phyloP scores from a whole-genome alignment of 30 jellyfish, hydroid and myxozoan genomes.

The Sanderia malayensis region DNA sequence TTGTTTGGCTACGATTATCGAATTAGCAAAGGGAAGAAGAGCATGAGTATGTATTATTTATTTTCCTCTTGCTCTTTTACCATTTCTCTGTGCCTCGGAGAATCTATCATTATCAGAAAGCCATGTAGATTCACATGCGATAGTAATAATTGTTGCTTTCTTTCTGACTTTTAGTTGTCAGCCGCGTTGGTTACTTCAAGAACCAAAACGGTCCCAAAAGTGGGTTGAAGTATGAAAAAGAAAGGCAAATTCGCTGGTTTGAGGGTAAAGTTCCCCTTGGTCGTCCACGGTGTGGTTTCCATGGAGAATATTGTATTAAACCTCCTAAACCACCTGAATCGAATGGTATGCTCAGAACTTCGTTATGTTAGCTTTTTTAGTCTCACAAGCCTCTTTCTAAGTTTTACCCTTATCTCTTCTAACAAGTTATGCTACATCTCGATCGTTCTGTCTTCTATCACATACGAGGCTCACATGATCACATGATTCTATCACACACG shows the following conservation, averaged over 20 bases:
- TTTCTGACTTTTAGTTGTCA: constrained; percentile 7
- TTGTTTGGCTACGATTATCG: constrained; percentile 14
- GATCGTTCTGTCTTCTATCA: too few species aligned
- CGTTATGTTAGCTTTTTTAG: too few species aligned
- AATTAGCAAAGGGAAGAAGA: neutral
- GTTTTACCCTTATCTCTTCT: too few species aligned
- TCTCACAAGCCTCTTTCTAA: too few species aligned
- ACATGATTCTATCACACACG: too few species aligned
- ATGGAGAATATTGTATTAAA: constrained; percentile 15
- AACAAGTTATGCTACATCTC: too few species aligned
- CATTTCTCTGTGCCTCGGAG: too few species aligned
- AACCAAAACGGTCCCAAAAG: neutral
- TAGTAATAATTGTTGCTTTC: too few species aligned
- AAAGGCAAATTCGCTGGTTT: constrained; percentile 23
- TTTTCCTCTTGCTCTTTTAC: too few species aligned
- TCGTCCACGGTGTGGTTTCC: constrained; percentile 52
- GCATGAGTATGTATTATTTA: constrained; percentile 33
- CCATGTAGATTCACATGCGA: too few species aligned
- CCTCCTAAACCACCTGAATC: neutral
- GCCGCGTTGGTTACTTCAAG: constrained; percentile 31
- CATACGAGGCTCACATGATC: too few species aligned
- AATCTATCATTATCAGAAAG: too few species aligned
- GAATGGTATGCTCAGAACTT: constrained; percentile 3
- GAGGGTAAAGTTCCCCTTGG: constrained; percentile 30
- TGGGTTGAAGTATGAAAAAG: neutral